phyloP scores from a whole-genome alignment of 2,888 invertebrate species.

The Campopleginae sp. region DNA sequence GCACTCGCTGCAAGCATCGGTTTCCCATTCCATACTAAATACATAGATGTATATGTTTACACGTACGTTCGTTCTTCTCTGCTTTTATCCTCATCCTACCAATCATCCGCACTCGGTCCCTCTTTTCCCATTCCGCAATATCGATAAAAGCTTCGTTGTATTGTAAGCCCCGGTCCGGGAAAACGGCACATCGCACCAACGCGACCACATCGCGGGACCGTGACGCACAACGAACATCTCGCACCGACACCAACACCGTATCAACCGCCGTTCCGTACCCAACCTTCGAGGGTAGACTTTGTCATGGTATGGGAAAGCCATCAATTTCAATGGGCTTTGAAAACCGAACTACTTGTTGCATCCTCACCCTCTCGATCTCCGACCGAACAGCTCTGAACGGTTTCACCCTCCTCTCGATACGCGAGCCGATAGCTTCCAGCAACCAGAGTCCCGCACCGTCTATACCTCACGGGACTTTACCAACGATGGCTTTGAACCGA shows the following conservation, averaged over 20 bases:
- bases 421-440: conserved; percentile 84
- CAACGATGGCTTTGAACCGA: conserved; percentile 80
- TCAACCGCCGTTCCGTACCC: conserved; percentile 67
- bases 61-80: conserved; percentile 17
- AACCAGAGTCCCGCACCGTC: conserved; percentile 44
- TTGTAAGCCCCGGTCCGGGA: conserved; percentile 78
- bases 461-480: conserved; percentile 58
- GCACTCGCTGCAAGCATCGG: conserved; percentile 62
- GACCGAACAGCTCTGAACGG: conserved; percentile 77
- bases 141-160: conserved; percentile 83
- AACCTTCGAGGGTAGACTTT: conserved; percentile 72
- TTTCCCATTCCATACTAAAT: conserved; percentile 51
- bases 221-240: conserved; percentile 58
- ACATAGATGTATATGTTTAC: background rate
- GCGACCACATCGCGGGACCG: conserved; percentile 58
- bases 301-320: conserved; percentile 84
- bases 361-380: conserved; percentile 74
- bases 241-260: conserved; percentile 57
- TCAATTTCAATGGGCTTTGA: conserved; percentile 85
- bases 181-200: conserved; percentile 62
- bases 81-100: conserved; percentile 42
- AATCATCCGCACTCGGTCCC: conserved; percentile 51
- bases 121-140: conserved; percentile 75
- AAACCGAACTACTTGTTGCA: conserved; percentile 85
- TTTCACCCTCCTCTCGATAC: conserved; percentile 84